phyloP scores from a whole-genome alignment of 2,888 invertebrate species.

The Brachylomia viminalis region DNA sequence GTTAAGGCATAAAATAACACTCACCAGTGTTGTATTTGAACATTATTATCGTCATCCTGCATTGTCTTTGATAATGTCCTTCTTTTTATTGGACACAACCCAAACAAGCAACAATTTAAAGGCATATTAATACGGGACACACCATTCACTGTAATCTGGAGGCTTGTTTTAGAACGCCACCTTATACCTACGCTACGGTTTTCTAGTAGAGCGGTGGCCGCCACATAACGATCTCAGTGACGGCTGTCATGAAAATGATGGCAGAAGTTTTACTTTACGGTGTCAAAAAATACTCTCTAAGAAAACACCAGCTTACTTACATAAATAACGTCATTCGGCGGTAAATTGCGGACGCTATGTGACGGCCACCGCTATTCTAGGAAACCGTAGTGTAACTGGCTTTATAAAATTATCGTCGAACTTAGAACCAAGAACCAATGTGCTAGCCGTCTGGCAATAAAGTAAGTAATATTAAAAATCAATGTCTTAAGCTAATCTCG shows the following conservation, averaged over 20 bases:
- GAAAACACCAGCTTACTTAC: too few relatives aligned
- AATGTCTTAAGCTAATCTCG: neutral
- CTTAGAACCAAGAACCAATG: neutral
- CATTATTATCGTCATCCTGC: too few relatives aligned
- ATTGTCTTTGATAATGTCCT: neutral
- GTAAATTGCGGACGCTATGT: too few relatives aligned
- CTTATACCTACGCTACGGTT: too few relatives aligned
- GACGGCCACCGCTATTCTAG: neutral
- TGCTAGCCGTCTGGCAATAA: neutral
- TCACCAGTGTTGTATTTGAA: neutral
- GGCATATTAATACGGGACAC: conserved; percentile 6
- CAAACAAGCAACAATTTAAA: neutral
- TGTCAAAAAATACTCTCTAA: too few relatives aligned
- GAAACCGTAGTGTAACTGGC: neutral
- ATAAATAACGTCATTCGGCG: too few relatives aligned
- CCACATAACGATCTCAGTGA: too few relatives aligned
- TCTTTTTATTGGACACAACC: neutral
- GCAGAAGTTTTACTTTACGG: too few relatives aligned
- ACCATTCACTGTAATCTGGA: neutral
- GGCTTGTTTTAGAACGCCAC: neutral
- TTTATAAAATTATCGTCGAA: neutral
- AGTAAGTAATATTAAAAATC: conserved; percentile 1
- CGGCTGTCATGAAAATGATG: too few relatives aligned
- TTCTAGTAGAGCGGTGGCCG: too few relatives aligned
- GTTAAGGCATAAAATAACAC: too few relatives aligned